A percentile compares a stretch with the other conserved stretches of the same genome.
Conservation (phyloP, 2,888 invertebrate species). For the Carcina quercana region DNA sequence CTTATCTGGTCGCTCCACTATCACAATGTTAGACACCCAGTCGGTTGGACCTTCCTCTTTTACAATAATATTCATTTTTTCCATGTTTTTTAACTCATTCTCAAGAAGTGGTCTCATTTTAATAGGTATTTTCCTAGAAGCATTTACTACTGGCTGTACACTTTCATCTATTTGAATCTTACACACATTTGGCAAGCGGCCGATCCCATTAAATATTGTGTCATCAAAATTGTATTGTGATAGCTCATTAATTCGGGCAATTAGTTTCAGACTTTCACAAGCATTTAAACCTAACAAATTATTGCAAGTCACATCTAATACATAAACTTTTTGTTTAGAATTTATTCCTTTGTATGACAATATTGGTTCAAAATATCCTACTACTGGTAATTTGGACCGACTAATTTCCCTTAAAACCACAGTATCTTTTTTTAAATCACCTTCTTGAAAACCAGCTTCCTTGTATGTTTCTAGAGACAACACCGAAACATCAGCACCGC, state of each 20-base stretch:
- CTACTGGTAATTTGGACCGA: constrained; percentile 3
- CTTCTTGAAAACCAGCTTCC: background rate
- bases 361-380: constrained; percentile 5
- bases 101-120: constrained; percentile 2
- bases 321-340: constrained; percentile 2
- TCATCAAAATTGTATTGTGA: background rate
- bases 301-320: constrained; percentile 6
- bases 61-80: constrained; percentile 4
- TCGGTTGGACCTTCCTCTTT: constrained; percentile 9
- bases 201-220: constrained; percentile 4
- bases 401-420: constrained; percentile 5
- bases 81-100: constrained; percentile 4
- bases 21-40: constrained; percentile 10
- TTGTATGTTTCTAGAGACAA: constrained; percentile 2
- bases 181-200: constrained; percentile 5
- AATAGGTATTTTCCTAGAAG: constrained; percentile 8
- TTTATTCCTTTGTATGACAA: background rate
- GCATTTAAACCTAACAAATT: constrained; percentile 6
- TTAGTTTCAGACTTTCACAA: constrained; percentile 1
- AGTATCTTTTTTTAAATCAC: background rate
- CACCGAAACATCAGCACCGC: constrained; percentile 7
- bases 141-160: constrained; percentile 6
- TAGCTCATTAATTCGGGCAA: background rate
- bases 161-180: constrained; percentile 5
- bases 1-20: constrained; percentile 8